A percentile compares a stretch with the other conserved stretches of the same genome.
Evolutionary conservation across 2,113 vertebrate genomes (phyloP).

Genomic region (Lontra canadensis): DNA sequence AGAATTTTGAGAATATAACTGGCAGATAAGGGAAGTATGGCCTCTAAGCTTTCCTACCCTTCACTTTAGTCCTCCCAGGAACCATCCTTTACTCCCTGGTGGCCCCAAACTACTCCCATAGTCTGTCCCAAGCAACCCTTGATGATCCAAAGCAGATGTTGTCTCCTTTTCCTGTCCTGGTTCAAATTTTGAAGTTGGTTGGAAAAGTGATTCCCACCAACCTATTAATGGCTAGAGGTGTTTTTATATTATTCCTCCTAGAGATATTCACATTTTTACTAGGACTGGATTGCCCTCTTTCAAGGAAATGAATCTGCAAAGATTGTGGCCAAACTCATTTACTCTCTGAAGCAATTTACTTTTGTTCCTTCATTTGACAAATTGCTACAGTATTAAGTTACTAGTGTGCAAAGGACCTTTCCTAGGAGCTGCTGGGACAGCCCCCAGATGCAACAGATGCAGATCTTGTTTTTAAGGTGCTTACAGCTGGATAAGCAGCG

Average conservation of each 20-base stretch:
- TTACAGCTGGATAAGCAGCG: neutral
- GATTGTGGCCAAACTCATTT: neutral
- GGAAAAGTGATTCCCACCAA: slow-evolving; percentile 12
- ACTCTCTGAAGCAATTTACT: slow-evolving; percentile 32
- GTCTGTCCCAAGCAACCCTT: neutral
- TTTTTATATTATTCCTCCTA: slow-evolving; percentile 46
- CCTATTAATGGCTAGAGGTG: neutral
- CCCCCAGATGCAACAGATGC: neutral
- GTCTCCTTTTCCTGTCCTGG: neutral
- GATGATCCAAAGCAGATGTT: neutral
- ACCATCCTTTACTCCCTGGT: neutral
- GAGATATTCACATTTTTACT: slow-evolving; percentile 21
- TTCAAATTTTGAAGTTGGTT: neutral
- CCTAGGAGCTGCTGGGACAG: neutral
- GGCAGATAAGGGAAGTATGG: neutral
- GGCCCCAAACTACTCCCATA: neutral
- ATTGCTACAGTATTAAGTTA: neutral
- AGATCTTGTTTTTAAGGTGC: neutral
- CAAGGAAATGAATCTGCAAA: slow-evolving; percentile 42
- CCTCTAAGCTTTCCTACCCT: neutral
- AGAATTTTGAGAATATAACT: neutral
- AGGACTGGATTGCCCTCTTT: neutral
- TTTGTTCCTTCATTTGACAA: slow-evolving; percentile 16
- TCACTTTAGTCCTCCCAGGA: neutral
- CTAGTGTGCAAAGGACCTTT: neutral